Conservation (phyloP, 2,888 invertebrate genomes). For the Limnephilus auricula region DNA sequence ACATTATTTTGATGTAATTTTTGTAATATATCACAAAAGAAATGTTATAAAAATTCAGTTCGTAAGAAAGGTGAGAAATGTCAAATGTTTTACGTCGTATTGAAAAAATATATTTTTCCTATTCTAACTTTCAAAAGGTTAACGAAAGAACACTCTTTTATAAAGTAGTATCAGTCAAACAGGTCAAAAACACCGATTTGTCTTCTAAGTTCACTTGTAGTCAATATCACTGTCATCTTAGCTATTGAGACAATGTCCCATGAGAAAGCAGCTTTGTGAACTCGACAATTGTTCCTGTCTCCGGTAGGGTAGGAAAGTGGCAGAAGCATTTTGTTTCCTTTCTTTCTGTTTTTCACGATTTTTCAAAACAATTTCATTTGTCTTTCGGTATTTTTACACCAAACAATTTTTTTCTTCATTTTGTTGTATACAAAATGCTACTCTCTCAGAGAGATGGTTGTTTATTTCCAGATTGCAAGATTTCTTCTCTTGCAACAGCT, state of each 20-base stretch:
- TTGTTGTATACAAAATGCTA: neutral
- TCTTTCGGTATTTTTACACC: neutral
- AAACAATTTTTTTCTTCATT: neutral
- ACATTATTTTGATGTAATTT: too few species aligned
- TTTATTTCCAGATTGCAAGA: neutral
- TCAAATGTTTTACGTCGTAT: too few species aligned
- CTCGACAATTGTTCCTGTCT: neutral
- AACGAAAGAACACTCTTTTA: neutral
- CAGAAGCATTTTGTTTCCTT: neutral
- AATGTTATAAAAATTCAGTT: too few species aligned
- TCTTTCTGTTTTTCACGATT: neutral
- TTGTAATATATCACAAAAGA: too few species aligned
- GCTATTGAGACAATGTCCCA: neutral
- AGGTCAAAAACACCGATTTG: neutral
- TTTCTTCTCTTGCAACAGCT: neutral
- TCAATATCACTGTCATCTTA: neutral
- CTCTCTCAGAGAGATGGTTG: neutral
- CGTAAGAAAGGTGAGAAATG: too few species aligned
- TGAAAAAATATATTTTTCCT: too few species aligned
- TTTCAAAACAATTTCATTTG: neutral
- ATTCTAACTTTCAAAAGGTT: too few species aligned
- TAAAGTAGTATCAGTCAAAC: neutral
- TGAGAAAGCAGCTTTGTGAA: neutral
- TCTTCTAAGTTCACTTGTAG: neutral
- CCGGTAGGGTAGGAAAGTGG: neutral